Conservation (phyloP, 2,888 invertebrate species). For the Formica aserva region DNA sequence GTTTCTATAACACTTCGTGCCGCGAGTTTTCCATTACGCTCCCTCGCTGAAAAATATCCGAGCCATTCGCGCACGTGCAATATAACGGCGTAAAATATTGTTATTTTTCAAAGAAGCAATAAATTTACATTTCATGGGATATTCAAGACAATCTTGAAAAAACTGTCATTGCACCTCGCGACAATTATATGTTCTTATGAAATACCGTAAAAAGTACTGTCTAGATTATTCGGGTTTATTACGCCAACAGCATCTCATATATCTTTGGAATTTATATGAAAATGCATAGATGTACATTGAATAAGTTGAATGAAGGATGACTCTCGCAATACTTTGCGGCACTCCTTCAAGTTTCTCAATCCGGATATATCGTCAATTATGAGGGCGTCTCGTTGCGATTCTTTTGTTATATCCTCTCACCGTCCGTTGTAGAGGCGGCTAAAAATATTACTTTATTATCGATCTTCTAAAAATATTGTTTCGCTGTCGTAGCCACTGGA, state of each 20-base stretch:
- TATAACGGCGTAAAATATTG: background rate
- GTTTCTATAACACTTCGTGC: background rate
- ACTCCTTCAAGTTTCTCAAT: conserved; percentile 73
- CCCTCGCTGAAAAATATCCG: background rate
- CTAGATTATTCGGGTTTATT: background rate
- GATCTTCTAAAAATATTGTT: conserved; percentile 36
- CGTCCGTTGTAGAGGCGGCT: background rate
- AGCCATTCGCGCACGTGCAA: too few species aligned
- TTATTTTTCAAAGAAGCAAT: background rate
- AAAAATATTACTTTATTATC: conserved; percentile 35
- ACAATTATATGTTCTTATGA: background rate
- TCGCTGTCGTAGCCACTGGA: background rate
- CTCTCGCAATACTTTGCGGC: conserved; percentile 58
- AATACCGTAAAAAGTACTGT: background rate
- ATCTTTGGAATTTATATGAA: background rate
- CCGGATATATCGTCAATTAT: conserved; percentile 68
- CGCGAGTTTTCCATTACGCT: background rate
- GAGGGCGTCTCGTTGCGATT: conserved; percentile 64
- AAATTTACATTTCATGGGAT: background rate
- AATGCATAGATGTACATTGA: background rate
- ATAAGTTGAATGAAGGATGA: conserved; percentile 43
- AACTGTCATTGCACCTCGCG: background rate
- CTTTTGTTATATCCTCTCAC: conserved; percentile 34
- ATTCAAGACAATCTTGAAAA: background rate
- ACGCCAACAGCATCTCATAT: background rate